Base-by-base conservation (phyloP, 2,888 invertebrate genomes). In the Celastrina argiolus region DNA sequence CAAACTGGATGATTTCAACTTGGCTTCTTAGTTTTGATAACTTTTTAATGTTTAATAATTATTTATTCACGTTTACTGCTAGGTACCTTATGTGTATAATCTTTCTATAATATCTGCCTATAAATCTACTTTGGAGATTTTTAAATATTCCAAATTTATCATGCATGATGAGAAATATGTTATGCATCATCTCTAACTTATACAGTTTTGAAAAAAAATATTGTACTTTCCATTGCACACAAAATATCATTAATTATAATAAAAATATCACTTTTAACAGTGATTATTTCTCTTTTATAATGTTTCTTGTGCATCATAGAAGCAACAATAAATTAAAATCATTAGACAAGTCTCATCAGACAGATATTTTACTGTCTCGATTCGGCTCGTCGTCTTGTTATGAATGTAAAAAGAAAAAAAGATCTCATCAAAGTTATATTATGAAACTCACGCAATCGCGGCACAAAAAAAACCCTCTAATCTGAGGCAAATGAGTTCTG, bases 381-480 rank as follows among this genome's bases (percentile, higher is more conserved):
- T 82, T 81, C 85, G 82, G 83, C 85, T 88, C 81, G 85, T 88
- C 87, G 88, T 88, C 88, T 88, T 87, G 87, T 88, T 88, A 88
- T 79, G 79, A 71, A 67, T 69, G 70, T 72, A 74, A 69, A 82
- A 83, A 80, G 83, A 80, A 78, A 84, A 85, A 86, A 85, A 81
- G 78, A 81, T 80, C 81, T 81, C 84, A 84, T 85, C 84, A 83
- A 85, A 85, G 79, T 83, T 76, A 81, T 85, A 84, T 87, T 87
- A 84, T 78, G 80, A 80, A 83, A 80, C 78, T 82, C 87, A 88
- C 83, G 85, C 86, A 82, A 87, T 80, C 74, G 76, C 68, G 73
- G 72, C 70, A 74, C 73, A 73, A 36, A 59, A 66, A 80, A 84
- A 81, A 81, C 75, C 75, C 78, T 78, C 70, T 83, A 76, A 82